Percentiles rank a stretch among this genome's conserved stretches.
Conservation (phyloP, 1,140 invertebrate species). For the Macrotrachela quadricornifera region DNA sequence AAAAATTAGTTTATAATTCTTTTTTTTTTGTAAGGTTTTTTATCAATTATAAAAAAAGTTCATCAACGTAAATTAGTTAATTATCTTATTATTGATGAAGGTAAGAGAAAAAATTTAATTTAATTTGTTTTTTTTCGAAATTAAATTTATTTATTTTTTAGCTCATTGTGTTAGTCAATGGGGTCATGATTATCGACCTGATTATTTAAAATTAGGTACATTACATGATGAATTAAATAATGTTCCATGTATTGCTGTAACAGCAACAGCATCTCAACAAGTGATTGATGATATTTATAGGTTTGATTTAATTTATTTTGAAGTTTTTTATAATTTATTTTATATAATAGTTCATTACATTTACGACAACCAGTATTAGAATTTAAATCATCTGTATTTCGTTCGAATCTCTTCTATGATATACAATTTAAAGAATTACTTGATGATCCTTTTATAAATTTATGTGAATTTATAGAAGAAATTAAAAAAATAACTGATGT, state of each 20-base stretch:
- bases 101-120: too few relatives aligned
- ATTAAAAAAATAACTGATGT: constrained; percentile 16
- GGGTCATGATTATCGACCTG: constrained; percentile 8
- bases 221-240: constrained; percentile 3
- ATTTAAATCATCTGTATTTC: constrained; percentile 43
- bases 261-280: background rate
- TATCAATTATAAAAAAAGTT: background rate
- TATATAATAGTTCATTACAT: constrained; percentile 27
- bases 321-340: background rate
- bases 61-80: constrained; percentile 4
- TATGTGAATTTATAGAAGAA: constrained; percentile 42
- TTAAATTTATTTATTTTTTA: background rate
- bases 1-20: too few relatives aligned
- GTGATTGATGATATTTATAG: too few relatives aligned
- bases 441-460: constrained; percentile 49
- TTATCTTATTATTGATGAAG: constrained; percentile 6
- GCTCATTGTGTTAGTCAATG: constrained; percentile 5
- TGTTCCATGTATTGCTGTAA: background rate
- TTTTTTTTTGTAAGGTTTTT: too few relatives aligned
- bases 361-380: constrained; percentile 34
- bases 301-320: too few relatives aligned
- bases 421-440: constrained; percentile 55
- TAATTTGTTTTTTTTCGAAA: background rate
- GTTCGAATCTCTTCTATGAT: constrained; percentile 47
- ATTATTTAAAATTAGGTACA: constrained; percentile 4